These are phyloP conservation scores for Porites rus DNA, from an alignment of 92 coral and sea anemone species.

Conservation along the genomic window DNA sequence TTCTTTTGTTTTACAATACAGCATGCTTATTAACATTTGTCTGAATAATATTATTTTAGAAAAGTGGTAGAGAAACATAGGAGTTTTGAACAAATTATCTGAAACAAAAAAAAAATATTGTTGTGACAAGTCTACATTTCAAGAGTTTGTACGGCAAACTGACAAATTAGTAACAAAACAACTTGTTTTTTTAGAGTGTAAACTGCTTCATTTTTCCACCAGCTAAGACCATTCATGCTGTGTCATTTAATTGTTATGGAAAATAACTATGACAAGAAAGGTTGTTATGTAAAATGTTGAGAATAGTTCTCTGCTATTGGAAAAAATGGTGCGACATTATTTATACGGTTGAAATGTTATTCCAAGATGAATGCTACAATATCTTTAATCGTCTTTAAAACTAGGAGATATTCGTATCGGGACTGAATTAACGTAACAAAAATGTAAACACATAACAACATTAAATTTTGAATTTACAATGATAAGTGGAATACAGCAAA, in stretches of 20 bases:
- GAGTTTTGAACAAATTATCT: no score
- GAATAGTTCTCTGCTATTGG: slow-evolving; percentile 17
- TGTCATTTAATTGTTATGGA: slow-evolving; percentile 35
- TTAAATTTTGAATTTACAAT: background rate
- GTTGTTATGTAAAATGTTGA: slow-evolving; percentile 27
- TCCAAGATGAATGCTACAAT: background rate
- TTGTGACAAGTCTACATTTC: no score
- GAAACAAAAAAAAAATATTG: no score
- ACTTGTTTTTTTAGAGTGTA: background rate
- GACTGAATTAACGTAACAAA: background rate
- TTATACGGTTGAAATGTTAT: background rate
- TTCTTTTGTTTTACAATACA: no score
- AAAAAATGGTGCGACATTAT: background rate
- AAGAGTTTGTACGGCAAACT: background rate
- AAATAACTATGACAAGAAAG: background rate
- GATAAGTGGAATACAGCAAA: background rate
- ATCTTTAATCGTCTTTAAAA: slow-evolving; percentile 8
- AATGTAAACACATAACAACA: background rate
- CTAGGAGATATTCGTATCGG: background rate
- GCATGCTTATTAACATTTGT: no score
- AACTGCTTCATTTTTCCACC: background rate
- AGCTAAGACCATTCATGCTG: slow-evolving; percentile 14
- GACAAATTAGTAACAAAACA: background rate
- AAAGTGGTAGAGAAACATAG: no score
- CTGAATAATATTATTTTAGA: no score